Evolutionary conservation across 2,888 invertebrate genomes (phyloP).

Genomic region (Cosmia pyralina): DNA sequence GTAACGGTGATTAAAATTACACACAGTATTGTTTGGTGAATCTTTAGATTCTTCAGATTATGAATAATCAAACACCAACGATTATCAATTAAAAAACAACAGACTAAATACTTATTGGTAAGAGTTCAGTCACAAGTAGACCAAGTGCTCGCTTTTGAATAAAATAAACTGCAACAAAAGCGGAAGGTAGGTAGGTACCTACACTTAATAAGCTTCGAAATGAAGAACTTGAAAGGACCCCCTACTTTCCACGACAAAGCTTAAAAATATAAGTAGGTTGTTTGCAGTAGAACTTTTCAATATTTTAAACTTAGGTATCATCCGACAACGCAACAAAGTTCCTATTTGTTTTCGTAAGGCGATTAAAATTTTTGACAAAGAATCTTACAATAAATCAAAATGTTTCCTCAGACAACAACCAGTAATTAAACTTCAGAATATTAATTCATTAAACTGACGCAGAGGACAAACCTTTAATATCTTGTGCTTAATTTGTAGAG

Average conservation of each 20-base stretch:
- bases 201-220: background rate
- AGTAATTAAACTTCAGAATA: constrained; percentile 68
- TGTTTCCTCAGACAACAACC: constrained; percentile 66
- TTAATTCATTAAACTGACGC: constrained; percentile 55
- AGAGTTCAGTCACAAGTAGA: no score
- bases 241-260: background rate
- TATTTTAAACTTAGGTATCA: constrained; percentile 28
- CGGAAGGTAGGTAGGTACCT: background rate
- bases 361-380: constrained; percentile 63
- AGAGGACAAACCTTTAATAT: constrained; percentile 21
- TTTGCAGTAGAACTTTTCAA: constrained; percentile 33
- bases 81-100: no score
- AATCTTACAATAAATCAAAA: constrained; percentile 74
- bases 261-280: constrained; percentile 47
- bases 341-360: constrained; percentile 53
- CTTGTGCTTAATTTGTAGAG: constrained; percentile 15
- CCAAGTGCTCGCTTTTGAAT: background rate
- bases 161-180: constrained; percentile 5
- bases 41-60: no score
- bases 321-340: constrained; percentile 32
- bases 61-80: background rate
- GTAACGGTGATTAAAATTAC: no score
- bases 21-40: no score
- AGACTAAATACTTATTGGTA: no score
- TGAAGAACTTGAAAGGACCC: constrained; percentile 14